Conservation (phyloP, 2,113 vertebrate genomes). For the Pagrus major region DNA sequence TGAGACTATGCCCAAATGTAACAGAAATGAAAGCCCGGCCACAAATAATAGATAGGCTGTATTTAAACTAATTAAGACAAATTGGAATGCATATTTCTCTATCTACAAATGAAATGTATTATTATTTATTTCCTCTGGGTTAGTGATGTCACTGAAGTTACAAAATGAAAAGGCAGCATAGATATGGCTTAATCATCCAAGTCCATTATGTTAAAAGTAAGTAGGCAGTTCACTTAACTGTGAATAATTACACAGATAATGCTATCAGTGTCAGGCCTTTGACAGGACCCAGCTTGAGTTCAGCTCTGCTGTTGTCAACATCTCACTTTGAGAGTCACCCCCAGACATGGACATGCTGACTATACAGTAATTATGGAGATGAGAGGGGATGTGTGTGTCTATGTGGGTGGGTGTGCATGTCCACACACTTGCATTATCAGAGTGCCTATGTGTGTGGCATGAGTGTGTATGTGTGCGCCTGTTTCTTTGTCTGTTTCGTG, state of each 20-base stretch:
- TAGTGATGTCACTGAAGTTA: slow-evolving; percentile 35
- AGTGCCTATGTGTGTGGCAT: slow-evolving; percentile 20
- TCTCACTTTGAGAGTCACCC: slow-evolving; percentile 76
- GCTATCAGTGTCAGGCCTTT: slow-evolving; percentile 79
- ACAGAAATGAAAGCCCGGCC: slow-evolving; percentile 37
- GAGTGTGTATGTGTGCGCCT: slow-evolving; percentile 10
- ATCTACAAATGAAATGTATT: too few relatives aligned
- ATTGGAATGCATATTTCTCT: background rate
- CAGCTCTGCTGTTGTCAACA: slow-evolving; percentile 75
- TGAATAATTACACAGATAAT: slow-evolving; percentile 79
- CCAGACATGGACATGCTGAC: slow-evolving; percentile 77
- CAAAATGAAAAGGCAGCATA: slow-evolving; percentile 42
- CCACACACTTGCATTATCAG: slow-evolving; percentile 12
- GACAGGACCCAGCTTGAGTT: slow-evolving; percentile 76
- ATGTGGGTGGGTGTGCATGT: slow-evolving; percentile 14
- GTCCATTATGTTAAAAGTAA: slow-evolving; percentile 72
- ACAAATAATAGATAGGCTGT: slow-evolving; percentile 42
- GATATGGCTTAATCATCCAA: slow-evolving; percentile 55
- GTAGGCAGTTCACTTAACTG: slow-evolving; percentile 75
- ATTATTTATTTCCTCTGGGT: slow-evolving; percentile 13
- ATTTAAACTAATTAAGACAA: slow-evolving; percentile 56
- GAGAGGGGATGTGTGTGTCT: slow-evolving; percentile 56
- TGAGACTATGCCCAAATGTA: slow-evolving; percentile 44
- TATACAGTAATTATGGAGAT: slow-evolving; percentile 82
- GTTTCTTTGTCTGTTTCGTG: slow-evolving; percentile 32